Evolutionary conservation across 2,888 invertebrate species (phyloP).

Genomic region (Halocaridina rubra): DNA sequence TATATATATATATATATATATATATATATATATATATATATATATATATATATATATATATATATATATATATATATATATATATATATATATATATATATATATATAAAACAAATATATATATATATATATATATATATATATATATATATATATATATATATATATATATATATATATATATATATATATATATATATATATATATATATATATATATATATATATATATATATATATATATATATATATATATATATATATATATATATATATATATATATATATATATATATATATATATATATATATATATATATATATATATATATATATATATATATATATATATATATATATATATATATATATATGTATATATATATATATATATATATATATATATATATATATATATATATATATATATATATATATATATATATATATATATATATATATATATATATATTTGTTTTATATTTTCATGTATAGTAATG

Average conservation of each 20-base stretch:
- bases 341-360: no score
- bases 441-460: not conserved
- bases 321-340: no score
- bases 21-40: conserved; percentile 24
- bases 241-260: not conserved
- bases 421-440: no score
- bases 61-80: conserved; percentile 16
- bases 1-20: conserved; percentile 26
- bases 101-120: not conserved
- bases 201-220: not conserved
- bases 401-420: no score
- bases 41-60: conserved; percentile 6
- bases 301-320: not conserved
- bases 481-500: not conserved
- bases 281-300: not conserved
- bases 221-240: not conserved
- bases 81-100: not conserved
- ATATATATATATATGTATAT: no score
- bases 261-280: not conserved
- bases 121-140: not conserved
- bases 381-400: no score
- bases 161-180: not conserved
- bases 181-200: conserved; percentile 14
- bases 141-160: not conserved
- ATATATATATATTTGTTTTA: not conserved